Percentiles rank a stretch among this genome's conserved stretches.
Evolutionary conservation across 2,888 invertebrate genomes (phyloP).

Genomic region (Acrobeloides nanus): DNA sequence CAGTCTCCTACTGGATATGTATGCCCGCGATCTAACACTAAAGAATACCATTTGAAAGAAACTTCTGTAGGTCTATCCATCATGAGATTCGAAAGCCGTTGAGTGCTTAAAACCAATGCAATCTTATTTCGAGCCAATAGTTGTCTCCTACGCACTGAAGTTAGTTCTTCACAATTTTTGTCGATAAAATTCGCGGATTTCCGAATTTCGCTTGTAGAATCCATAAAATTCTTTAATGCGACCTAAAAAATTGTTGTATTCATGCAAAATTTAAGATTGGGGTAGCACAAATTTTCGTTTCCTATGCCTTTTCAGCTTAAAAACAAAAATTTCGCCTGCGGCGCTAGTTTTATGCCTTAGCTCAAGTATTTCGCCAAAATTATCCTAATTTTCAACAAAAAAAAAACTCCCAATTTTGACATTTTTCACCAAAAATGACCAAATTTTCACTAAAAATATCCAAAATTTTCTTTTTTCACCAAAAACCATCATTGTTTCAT

Average conservation of each 20-base stretch:
- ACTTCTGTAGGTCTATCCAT: constrained; percentile 6
- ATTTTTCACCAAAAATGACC: no score
- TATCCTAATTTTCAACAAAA: no score
- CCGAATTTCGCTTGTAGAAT: constrained; percentile 20
- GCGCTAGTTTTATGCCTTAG: no score
- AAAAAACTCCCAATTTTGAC: no score
- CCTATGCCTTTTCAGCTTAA: no score
- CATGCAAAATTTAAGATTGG: constrained; percentile 2
- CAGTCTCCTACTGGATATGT: no score
- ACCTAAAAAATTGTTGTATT: constrained; percentile 10
- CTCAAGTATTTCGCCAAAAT: no score
- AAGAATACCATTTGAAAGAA: constrained; percentile 12
- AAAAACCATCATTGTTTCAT: no score
- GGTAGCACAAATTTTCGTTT: neutral
- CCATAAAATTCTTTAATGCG: constrained; percentile 13
- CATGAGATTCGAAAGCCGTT: constrained; percentile 10
- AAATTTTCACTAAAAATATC: no score
- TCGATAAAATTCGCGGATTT: constrained; percentile 35
- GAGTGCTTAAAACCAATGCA: constrained; percentile 16
- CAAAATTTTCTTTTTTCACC: no score
- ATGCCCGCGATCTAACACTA: neutral
- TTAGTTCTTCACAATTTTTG: constrained; percentile 33
- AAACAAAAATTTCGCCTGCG: no score
- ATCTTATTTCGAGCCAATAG: constrained; percentile 20
- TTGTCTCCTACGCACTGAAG: constrained; percentile 14